These are phyloP conservation scores for Melikaiella ostensackeni DNA, from an alignment of 2,888 invertebrate genomes.

Conservation along the genomic window DNA sequence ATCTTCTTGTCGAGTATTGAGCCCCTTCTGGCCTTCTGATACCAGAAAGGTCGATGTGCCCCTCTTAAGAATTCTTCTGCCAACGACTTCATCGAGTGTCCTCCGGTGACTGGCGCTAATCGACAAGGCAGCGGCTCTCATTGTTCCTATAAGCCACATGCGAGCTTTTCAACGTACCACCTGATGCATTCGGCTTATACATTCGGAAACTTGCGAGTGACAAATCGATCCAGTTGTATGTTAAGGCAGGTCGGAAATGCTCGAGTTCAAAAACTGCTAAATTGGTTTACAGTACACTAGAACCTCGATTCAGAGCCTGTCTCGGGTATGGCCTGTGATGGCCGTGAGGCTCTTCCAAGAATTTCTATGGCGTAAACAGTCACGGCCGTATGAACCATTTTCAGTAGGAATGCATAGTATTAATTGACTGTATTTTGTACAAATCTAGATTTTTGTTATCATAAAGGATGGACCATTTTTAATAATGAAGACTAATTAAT, in stretches of 20 bases:
- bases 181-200: conserved; percentile 29
- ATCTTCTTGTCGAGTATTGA: conserved; percentile 11
- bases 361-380: too few relatives aligned
- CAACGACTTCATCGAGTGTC: conserved; percentile 63
- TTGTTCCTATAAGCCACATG: not conserved
- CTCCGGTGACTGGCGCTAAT: conserved; percentile 45
- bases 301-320: too few relatives aligned
- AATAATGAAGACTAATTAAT: too few relatives aligned
- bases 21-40: conserved; percentile 8
- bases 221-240: conserved; percentile 14
- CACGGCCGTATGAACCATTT: too few relatives aligned
- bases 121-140: conserved; percentile 2
- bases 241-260: conserved; percentile 9
- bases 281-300: not conserved
- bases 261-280: not conserved
- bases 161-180: not conserved
- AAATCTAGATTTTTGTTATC: too few relatives aligned
- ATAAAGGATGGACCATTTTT: too few relatives aligned
- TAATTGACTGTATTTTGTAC: too few relatives aligned
- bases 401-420: too few relatives aligned
- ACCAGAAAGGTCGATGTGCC: conserved; percentile 31
- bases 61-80: conserved; percentile 42
- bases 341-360: too few relatives aligned
- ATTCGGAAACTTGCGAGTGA: conserved; percentile 24
- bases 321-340: too few relatives aligned